A percentile compares a stretch with the other conserved stretches of the same genome.
phyloP scores from a whole-genome alignment of 1,140 invertebrate genomes.

The roundworm (Caenorhabditis elegans) region DNA sequence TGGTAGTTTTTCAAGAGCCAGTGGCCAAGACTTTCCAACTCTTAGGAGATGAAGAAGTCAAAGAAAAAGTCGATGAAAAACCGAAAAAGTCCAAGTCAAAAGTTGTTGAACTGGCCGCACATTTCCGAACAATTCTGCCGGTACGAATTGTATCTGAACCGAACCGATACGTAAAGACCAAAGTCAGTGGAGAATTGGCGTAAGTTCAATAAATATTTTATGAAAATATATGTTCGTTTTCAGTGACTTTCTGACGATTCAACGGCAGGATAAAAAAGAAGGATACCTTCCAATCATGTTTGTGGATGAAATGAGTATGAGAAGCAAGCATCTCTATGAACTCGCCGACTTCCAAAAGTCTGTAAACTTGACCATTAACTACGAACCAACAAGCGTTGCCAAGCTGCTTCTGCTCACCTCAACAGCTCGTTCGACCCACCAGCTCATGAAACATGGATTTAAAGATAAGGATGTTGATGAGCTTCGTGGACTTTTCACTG shows the following conservation, averaged over 20 bases:
- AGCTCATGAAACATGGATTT: slow-evolving; percentile 73
- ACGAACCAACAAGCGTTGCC: slow-evolving; percentile 51
- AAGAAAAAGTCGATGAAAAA: not conserved
- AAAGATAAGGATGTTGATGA: slow-evolving; percentile 91
- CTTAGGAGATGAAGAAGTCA: slow-evolving; percentile 23
- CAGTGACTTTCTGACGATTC: not conserved
- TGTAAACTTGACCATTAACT: slow-evolving; percentile 48
- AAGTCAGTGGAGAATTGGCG: not conserved
- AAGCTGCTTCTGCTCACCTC: slow-evolving; percentile 47
- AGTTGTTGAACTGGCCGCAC: not conserved
- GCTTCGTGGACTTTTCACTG: slow-evolving; percentile 87
- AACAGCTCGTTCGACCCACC: slow-evolving; percentile 33
- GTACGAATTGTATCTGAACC: slow-evolving; percentile 38
- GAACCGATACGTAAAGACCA: not conserved
- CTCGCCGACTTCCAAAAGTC: slow-evolving; percentile 22
- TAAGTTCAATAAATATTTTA: not conserved
- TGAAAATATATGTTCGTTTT: not conserved
- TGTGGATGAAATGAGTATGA: slow-evolving; percentile 53
- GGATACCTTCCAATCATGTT: slow-evolving; percentile 51
- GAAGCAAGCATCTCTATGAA: slow-evolving; percentile 53
- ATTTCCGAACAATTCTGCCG: slow-evolving; percentile 36
- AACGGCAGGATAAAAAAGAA: not conserved
- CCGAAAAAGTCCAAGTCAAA: not conserved
- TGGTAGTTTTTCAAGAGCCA: slow-evolving; percentile 50
- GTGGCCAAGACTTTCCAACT: slow-evolving; percentile 53